phyloP scores from a whole-genome alignment of 2,888 invertebrate genomes.

The Lordiphosa fenestrarum region DNA sequence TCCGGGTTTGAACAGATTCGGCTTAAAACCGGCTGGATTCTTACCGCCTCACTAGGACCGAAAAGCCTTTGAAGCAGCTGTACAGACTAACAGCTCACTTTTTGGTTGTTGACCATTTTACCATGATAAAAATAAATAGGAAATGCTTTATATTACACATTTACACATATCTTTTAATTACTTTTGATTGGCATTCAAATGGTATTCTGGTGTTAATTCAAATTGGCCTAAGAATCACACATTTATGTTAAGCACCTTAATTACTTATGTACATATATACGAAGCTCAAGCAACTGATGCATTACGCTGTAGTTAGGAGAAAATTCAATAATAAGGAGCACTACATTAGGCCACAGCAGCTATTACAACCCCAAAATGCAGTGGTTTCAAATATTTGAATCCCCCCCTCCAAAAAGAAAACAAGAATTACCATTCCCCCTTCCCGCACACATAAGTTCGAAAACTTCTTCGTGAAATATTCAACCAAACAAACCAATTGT shows the following conservation, averaged over 20 bases:
- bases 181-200: no score
- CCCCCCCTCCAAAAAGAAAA: not conserved
- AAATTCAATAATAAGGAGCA: conserved; percentile 13
- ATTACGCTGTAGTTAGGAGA: conserved; percentile 30
- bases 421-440: not conserved
- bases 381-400: conserved; percentile 5
- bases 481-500: conserved; percentile 19
- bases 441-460: conserved; percentile 13
- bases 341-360: conserved; percentile 10
- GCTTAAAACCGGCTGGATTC: no score
- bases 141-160: no score
- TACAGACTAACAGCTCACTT: no score
- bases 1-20: no score
- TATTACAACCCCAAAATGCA: conserved; percentile 1
- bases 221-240: no score
- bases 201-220: no score
- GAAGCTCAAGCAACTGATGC: conserved; percentile 12
- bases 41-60: no score
- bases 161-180: no score
- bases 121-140: no score
- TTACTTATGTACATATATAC: conserved; percentile 12
- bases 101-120: no score
- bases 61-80: no score
- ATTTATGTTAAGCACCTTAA: not conserved
- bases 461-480: conserved; percentile 3